phyloP scores from a whole-genome alignment of 2,797 vertebrate species.

The Perodicticus potto region DNA sequence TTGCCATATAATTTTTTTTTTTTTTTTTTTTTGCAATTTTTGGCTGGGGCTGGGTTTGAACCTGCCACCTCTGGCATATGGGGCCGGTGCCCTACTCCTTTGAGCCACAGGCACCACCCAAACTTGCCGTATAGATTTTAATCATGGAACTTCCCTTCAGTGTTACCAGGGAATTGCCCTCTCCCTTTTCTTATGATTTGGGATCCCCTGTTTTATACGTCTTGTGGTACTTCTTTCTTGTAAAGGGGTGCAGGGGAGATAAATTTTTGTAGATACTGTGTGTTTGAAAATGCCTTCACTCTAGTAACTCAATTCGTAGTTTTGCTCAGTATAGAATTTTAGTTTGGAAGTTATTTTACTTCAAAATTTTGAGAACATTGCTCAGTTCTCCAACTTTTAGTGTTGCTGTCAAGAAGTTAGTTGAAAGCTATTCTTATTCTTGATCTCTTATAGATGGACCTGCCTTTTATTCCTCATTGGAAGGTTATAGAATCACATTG shows the following conservation, averaged over 20 bases:
- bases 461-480: background rate
- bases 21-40: too few relatives aligned
- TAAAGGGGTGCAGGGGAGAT: background rate
- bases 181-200: background rate
- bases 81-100: too few relatives aligned
- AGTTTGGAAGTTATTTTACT: slow-evolving; percentile 45
- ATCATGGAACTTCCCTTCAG: background rate
- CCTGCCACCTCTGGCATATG: too few relatives aligned
- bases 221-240: background rate
- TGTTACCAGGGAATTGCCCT: background rate
- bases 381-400: background rate
- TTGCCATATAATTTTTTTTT: background rate
- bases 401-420: background rate
- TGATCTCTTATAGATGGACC: background rate
- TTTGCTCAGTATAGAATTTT: slow-evolving; percentile 45
- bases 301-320: slow-evolving; percentile 38
- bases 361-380: slow-evolving; percentile 44
- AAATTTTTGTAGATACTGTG: background rate
- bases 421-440: slow-evolving; percentile 56
- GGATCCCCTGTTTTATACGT: background rate
- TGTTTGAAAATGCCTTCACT: slow-evolving; percentile 56
- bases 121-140: too few relatives aligned
- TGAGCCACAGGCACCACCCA: too few relatives aligned
- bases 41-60: too few relatives aligned
- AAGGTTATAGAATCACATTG: background rate